Evolutionary conservation across 2,113 vertebrate species (phyloP), one percentile per base, ranked within the genome.

Genomic region (Piprites chloris): DNA sequence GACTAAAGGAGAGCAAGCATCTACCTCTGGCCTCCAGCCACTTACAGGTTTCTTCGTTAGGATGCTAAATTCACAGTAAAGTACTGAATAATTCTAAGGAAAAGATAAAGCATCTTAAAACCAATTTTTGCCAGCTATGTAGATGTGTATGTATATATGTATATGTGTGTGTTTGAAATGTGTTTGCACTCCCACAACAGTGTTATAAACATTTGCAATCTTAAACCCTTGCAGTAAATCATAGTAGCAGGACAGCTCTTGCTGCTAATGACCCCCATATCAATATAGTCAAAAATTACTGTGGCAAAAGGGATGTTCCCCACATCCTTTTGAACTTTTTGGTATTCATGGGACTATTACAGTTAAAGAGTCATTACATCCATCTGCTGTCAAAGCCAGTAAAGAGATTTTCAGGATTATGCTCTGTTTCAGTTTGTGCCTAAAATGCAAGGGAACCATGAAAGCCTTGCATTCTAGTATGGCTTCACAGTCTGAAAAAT

Each of bases 1-100:
- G 83, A 93, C 89, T 93, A 46, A 96, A 95, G 52, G 77, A 97
- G 69, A 94, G 67, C 79, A 95, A 97, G 94, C 49, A 95, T 68
- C 81, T 89, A 68, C 68, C 28, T 61, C 65, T 55, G 75, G 83
- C 35, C 59, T 72, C 73, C 78, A 95, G 67, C 49, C 44, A 89
- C 32, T 4, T 16, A 61, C 11, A 76, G 24, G 7, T 59, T 87
- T 91, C 87, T 95, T 90, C 95, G 87, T 93, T 95, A 81, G 3
- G 11, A 44, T 68, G 50, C 37, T 74, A 53, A 87, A 73, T 47
- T 78, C 52, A 81, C 22, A 76, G 33, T 8, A 9, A 87, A 53
- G n/a, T 27, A 59, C 22, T 39, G 9, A 71, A 79, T 7, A 23
- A 11, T 30, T 42, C 41, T 37, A 62, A 75, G 14, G 28, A 80